A percentile compares a stretch with the other conserved stretches of the same genome.
phyloP scores from a whole-genome alignment of 2,797 vertebrate genomes.

The Fundulus diaphanus region DNA sequence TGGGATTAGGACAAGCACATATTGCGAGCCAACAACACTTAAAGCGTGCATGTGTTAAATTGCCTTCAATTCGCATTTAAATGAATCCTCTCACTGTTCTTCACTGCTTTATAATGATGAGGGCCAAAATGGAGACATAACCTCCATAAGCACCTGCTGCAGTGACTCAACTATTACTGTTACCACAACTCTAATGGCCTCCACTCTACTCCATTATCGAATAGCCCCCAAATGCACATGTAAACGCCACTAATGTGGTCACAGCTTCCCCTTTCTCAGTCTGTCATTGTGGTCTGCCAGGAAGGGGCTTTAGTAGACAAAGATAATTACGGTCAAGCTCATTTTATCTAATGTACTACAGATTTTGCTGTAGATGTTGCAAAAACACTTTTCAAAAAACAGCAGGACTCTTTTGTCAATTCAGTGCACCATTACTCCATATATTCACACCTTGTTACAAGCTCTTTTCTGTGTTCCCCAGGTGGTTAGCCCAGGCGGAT shows the following conservation, averaged over 20 bases:
- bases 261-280: conserved; percentile 50
- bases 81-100: conserved; percentile 55
- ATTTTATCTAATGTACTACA: conserved; percentile 23
- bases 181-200: conserved; percentile 70
- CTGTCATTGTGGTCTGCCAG: conserved; percentile 44
- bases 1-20: conserved; percentile 22
- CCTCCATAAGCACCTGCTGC: conserved; percentile 76
- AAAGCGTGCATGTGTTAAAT: conserved; percentile 66
- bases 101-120: conserved; percentile 69
- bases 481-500: conserved; percentile 40
- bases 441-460: conserved; percentile 38
- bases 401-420: conserved; percentile 15
- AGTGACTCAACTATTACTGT: conserved; percentile 75
- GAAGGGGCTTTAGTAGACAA: conserved; percentile 43
- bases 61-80: conserved; percentile 61
- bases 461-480: conserved; percentile 42
- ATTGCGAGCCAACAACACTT: conserved; percentile 32
- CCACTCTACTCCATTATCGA: conserved; percentile 68
- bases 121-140: conserved; percentile 76
- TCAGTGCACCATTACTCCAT: conserved; percentile 6
- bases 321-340: conserved; percentile 43
- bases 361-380: conserved; percentile 16
- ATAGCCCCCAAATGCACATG: conserved; percentile 60
- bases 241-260: conserved; percentile 61
- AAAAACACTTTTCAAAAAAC: conserved; percentile 15